Evolutionary conservation across 2,888 invertebrate species (phyloP).

Genomic region (Hesperia comma): DNA sequence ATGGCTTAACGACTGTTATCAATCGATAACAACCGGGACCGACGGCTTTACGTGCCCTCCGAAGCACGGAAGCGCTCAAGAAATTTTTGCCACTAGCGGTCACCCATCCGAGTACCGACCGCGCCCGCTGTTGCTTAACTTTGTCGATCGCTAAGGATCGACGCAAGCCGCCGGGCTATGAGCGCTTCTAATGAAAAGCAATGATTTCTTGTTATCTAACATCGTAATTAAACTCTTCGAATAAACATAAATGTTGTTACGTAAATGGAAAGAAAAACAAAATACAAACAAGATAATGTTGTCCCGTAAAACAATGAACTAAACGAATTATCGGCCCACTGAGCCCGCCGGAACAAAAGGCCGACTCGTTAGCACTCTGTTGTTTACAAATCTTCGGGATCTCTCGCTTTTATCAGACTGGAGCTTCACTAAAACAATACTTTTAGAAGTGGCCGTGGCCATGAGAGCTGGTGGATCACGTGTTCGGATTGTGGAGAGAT

Average conservation of each 20-base stretch:
- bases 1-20: too few species aligned
- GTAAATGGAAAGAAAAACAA: conserved; percentile 6
- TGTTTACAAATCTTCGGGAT: conserved; percentile 20
- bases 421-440: conserved; percentile 6
- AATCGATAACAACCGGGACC: too few species aligned
- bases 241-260: conserved; percentile 3
- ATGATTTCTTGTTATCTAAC: neutral
- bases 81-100: too few species aligned
- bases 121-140: too few species aligned
- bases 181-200: too few species aligned
- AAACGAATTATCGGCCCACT: conserved; percentile 21
- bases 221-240: neutral
- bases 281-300: conserved; percentile 10
- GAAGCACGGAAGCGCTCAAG: too few species aligned
- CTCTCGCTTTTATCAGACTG: conserved; percentile 9
- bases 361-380: conserved; percentile 19
- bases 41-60: too few species aligned
- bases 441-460: neutral
- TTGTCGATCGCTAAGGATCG: too few species aligned
- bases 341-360: conserved; percentile 14
- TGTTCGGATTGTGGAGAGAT: neutral
- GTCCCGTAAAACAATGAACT: conserved; percentile 24
- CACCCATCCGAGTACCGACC: too few species aligned
- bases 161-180: too few species aligned
- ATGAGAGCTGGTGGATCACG: neutral